These are phyloP conservation scores for Austrofundulus limnaeus DNA, from an alignment of 2,113 vertebrate genomes.

Conservation along the genomic window DNA sequence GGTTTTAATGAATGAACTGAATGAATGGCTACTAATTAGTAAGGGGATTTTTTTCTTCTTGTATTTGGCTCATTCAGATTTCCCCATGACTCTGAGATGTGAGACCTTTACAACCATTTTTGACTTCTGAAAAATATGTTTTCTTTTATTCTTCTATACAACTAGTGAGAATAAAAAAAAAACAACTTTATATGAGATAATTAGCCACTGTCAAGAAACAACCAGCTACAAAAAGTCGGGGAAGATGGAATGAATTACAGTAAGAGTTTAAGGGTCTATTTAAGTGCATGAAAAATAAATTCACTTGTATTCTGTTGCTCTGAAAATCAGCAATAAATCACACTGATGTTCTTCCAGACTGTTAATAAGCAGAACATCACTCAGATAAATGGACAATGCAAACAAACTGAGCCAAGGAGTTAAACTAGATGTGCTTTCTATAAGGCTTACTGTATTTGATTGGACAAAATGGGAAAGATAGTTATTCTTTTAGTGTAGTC, in stretches of 20 bases:
- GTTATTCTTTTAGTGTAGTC: conserved; percentile 18
- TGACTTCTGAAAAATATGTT: conserved; percentile 19
- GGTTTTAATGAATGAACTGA: conserved; percentile 19
- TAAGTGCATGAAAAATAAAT: conserved; percentile 50
- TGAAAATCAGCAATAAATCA: conserved; percentile 51
- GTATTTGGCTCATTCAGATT: neutral
- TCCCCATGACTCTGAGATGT: neutral
- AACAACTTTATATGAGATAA: conserved; percentile 27
- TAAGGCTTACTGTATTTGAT: conserved; percentile 14
- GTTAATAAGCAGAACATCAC: conserved; percentile 42
- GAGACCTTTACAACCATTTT: conserved; percentile 6
- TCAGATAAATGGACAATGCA: conserved; percentile 44
- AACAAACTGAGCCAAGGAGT: conserved; percentile 36
- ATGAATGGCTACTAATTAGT: conserved; percentile 1
- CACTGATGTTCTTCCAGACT: conserved; percentile 20
- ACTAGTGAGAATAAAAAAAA: conserved; percentile 17
- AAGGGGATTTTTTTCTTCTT: conserved; percentile 17
- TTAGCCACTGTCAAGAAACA: conserved; percentile 42
- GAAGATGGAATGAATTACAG: conserved; percentile 28
- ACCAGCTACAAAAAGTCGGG: conserved; percentile 32
- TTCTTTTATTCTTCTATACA: neutral
- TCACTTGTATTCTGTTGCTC: conserved; percentile 47
- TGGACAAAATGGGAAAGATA: neutral
- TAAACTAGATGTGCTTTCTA: conserved; percentile 8
- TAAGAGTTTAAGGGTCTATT: conserved; percentile 46